Percentiles rank a stretch among this genome's conserved stretches.
Evolutionary conservation across 2,113 vertebrate species (phyloP).

Genomic region (Pelecanus crispus): DNA sequence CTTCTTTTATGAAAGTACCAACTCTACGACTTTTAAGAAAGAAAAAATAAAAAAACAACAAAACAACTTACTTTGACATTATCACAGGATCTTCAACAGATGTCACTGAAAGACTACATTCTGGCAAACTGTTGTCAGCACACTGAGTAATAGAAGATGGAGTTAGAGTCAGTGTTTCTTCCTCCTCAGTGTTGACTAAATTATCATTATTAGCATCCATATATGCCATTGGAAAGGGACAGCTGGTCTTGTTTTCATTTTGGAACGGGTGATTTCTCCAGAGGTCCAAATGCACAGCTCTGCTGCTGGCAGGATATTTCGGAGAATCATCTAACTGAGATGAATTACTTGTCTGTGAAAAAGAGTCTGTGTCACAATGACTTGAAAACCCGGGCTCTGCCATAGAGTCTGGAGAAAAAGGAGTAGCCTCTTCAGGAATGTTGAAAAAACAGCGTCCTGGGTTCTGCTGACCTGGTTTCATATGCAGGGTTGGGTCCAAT

Average conservation of each 20-base stretch:
- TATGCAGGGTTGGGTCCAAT: slow-evolving; percentile 75
- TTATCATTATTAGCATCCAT: slow-evolving; percentile 17
- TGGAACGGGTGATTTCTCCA: slow-evolving; percentile 60
- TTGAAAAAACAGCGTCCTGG: slow-evolving; percentile 67
- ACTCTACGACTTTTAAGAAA: neutral
- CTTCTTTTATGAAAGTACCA: neutral
- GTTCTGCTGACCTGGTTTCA: slow-evolving; percentile 75
- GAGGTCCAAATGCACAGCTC: slow-evolving; percentile 14
- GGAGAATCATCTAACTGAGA: slow-evolving; percentile 60
- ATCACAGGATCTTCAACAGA: slow-evolving; percentile 87
- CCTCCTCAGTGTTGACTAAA: slow-evolving; percentile 70
- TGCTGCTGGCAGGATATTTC: slow-evolving; percentile 34
- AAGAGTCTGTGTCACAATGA: slow-evolving; percentile 77
- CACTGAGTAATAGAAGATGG: slow-evolving; percentile 65
- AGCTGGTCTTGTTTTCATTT: slow-evolving; percentile 29
- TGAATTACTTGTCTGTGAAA: slow-evolving; percentile 76
- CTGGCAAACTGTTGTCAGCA: slow-evolving; percentile 59
- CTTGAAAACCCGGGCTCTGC: slow-evolving; percentile 66
- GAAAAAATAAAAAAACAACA: no score
- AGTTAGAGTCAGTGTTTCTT: slow-evolving; percentile 71
- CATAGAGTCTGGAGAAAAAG: slow-evolving; percentile 83
- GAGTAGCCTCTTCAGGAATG: slow-evolving; percentile 51
- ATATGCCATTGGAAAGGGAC: slow-evolving; percentile 28
- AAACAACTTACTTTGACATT: slow-evolving; percentile 85
- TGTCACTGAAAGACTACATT: slow-evolving; percentile 60